phyloP scores from a whole-genome alignment of 2,888 invertebrate species.

The Eristalinus aeneus region DNA sequence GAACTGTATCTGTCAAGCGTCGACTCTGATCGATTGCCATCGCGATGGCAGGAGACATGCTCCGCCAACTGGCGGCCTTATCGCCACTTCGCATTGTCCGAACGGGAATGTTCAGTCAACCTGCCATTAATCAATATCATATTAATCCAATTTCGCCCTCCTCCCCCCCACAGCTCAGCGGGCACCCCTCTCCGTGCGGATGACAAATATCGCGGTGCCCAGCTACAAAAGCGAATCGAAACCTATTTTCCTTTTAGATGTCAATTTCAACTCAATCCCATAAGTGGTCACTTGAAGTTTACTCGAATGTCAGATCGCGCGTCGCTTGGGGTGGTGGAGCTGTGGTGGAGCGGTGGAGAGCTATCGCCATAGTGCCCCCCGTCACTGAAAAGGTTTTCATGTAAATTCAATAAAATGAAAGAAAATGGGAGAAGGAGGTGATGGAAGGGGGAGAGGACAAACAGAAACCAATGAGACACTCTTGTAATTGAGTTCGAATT shows the following conservation, averaged over 20 bases:
- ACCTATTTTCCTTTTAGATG: constrained; percentile 37
- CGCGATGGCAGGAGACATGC: constrained; percentile 46
- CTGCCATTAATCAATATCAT: constrained; percentile 64
- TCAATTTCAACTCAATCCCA: constrained; percentile 54
- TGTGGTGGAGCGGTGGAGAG: background rate
- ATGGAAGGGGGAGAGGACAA: background rate
- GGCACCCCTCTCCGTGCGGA: background rate
- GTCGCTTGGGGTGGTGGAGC: constrained; percentile 9
- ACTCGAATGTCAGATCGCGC: constrained; percentile 33
- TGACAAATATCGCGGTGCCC: constrained; percentile 3
- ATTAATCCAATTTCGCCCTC: constrained; percentile 52
- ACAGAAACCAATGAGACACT: background rate
- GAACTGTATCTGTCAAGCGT: constrained; percentile 62
- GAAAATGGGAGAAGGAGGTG: background rate
- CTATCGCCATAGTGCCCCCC: background rate
- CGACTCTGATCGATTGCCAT: constrained; percentile 63
- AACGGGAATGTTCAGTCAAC: constrained; percentile 13
- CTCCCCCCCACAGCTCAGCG: background rate
- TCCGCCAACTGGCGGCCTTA: constrained; percentile 30
- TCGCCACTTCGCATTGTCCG: background rate
- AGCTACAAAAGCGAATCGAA: background rate
- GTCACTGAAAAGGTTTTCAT: constrained; percentile 20
- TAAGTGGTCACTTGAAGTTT: constrained; percentile 50
- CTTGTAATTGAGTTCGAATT: constrained; percentile 23
- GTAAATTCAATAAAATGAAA: constrained; percentile 20